Evolutionary conservation across 2,797 vertebrate species (phyloP).

Genomic region (Rhinatrema bivittatum): DNA sequence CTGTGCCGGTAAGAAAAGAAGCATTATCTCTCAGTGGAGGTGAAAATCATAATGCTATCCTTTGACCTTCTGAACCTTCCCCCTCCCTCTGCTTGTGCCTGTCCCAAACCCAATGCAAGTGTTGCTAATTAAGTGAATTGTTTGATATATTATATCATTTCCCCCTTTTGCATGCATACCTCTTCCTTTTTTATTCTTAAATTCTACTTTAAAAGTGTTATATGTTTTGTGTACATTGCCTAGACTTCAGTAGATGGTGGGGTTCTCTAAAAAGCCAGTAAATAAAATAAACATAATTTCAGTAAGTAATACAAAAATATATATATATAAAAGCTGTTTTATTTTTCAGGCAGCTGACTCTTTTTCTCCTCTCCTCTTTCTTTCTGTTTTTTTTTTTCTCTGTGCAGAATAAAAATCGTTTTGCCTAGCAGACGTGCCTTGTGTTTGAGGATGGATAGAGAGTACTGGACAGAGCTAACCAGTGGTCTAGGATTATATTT

Average conservation of each 20-base stretch:
- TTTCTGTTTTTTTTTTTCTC: conserved; percentile 22
- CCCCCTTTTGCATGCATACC: conserved; percentile 13
- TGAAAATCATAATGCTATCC: conserved; percentile 21
- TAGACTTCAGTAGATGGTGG: too few relatives aligned
- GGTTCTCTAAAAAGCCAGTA: too few relatives aligned
- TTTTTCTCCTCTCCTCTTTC: conserved; percentile 16
- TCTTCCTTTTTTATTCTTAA: too few relatives aligned
- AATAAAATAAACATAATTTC: too few relatives aligned
- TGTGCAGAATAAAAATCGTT: conserved; percentile 25
- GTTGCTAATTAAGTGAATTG: conserved; percentile 25
- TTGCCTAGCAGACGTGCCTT: conserved; percentile 54
- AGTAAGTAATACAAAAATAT: too few relatives aligned
- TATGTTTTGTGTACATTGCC: too few relatives aligned
- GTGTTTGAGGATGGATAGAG: conserved; percentile 45
- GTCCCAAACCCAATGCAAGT: conserved; percentile 12
- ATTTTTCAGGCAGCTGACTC: conserved; percentile 22
- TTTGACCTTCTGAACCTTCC: conserved; percentile 40
- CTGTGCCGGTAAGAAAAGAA: conserved; percentile 17
- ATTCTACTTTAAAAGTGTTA: too few relatives aligned
- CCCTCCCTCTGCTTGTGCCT: too few relatives aligned
- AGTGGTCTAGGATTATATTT: conserved; percentile 26
- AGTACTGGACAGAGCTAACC: conserved; percentile 45
- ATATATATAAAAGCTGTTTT: conserved; percentile 23
- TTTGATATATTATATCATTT: conserved; percentile 20
- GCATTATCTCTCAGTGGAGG: conserved; percentile 12